Evolutionary conservation across 2,888 invertebrate genomes (phyloP).

Genomic region (Eristalis tenax): DNA sequence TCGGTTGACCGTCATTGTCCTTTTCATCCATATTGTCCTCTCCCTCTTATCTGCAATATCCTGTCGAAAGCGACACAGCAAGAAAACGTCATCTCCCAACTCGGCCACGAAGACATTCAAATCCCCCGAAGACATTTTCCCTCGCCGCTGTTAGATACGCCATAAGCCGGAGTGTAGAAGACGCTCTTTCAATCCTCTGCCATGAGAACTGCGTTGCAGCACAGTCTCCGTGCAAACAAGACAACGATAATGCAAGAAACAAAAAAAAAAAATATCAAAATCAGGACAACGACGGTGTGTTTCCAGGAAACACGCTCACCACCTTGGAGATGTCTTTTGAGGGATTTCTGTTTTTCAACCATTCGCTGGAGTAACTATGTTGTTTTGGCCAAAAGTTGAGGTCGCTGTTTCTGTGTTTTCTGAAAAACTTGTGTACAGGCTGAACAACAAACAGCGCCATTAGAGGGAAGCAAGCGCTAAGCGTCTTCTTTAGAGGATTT

Average conservation of each 20-base stretch:
- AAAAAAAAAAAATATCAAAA: not conserved
- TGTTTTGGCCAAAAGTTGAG: constrained; percentile 58
- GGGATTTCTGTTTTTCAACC: constrained; percentile 27
- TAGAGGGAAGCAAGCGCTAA: constrained; percentile 32
- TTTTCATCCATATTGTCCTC: not conserved
- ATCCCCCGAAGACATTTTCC: constrained; percentile 14
- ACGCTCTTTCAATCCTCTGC: not conserved
- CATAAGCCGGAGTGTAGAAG: constrained; percentile 9
- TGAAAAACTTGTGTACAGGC: constrained; percentile 37
- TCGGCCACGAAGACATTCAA: constrained; percentile 9
- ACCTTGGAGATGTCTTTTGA: constrained; percentile 23
- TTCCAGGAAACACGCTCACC: constrained; percentile 18
- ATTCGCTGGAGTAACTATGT: constrained; percentile 53
- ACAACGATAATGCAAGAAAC: not conserved
- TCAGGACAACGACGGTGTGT: constrained; percentile 1
- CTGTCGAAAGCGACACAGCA: constrained; percentile 4
- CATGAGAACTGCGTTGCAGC: constrained; percentile 3
- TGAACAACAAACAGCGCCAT: constrained; percentile 51
- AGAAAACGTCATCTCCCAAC: constrained; percentile 15
- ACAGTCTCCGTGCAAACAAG: not conserved
- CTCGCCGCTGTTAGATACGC: not conserved
- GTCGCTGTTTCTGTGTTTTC: constrained; percentile 25
- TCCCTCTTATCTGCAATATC: not conserved
- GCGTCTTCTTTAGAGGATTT: constrained; percentile 12
- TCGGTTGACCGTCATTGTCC: not conserved